Evolutionary conservation across 2,797 vertebrate species (phyloP), one percentile per base, ranked within the genome.

Genomic region (Pogoniulus pusillus): DNA sequence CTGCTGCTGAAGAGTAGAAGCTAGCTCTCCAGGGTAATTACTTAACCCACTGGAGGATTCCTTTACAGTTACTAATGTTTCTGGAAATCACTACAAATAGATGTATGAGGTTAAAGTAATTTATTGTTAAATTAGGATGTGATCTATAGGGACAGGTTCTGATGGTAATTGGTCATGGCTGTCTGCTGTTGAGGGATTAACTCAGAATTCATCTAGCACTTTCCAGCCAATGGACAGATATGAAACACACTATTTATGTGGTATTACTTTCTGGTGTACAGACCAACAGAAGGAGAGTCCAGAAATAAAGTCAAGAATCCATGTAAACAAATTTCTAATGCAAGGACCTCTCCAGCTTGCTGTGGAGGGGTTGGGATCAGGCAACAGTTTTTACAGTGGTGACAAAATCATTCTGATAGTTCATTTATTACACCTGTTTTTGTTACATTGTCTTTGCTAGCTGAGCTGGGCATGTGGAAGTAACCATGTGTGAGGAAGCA

Each of bases 21-120:
- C 91, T 80, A 78, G n/a, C 87, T 95, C 90, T 95, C 87, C 83
- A 82, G 91, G 70, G 94, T 93, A 95, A 96, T 96, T 92, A 93
- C 76, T 89, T 91, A 90, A 91, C 62, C 68, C 91, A 93, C 17
- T 4, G 85, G 87, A 86, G 84, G 89, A 93, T 87, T 91, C 45
- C 69, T 92, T 89, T 83, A 90, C 13, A 8, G 82, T 90, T 91
- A 87, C 87, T 75, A 85, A 79, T 35, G 91, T 78, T 93, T 90
- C 71, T 93, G 94, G 85, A 95, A 94, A 93, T 92, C 78, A 58
- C 73, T 77, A 60, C 57, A 93, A 91, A 93, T 79, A 93, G 82
- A 93, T 37, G 57, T 82, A 70, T 81, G 71, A 90, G 75, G 74
- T 94, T 96, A 91, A 95, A 86, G 79, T 74, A 95, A 92, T 93